Conservation (phyloP, 2,797 vertebrate species). For the Gymnodraco acuticeps region DNA sequence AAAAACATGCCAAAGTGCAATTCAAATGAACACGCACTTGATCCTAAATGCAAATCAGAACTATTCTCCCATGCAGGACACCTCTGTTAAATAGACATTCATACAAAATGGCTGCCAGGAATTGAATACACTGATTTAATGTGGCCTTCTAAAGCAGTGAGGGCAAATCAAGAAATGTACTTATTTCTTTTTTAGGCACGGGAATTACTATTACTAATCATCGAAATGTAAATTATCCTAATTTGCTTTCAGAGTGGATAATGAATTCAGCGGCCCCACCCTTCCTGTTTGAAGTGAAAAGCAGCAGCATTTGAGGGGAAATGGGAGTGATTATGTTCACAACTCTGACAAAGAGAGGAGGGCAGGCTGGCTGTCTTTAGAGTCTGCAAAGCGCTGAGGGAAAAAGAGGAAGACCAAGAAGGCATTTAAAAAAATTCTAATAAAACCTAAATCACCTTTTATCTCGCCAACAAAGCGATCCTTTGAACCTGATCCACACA, state of each 20-base stretch:
- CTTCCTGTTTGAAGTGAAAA: slow-evolving; percentile 65
- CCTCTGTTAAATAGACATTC: slow-evolving; percentile 51
- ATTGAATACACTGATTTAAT: slow-evolving; percentile 61
- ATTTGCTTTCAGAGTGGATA: slow-evolving; percentile 66
- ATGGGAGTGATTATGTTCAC: slow-evolving; percentile 71
- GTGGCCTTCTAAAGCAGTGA: slow-evolving; percentile 40
- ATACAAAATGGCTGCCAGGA: slow-evolving; percentile 72
- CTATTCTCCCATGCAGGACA: slow-evolving; percentile 46
- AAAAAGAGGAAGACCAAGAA: slow-evolving; percentile 11
- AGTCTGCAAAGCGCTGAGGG: slow-evolving; percentile 11
- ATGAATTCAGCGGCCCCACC: slow-evolving; percentile 70
- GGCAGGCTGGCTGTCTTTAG: slow-evolving; percentile 35
- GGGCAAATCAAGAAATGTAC: slow-evolving; percentile 43
- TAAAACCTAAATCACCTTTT: slow-evolving; percentile 22
- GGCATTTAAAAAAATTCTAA: slow-evolving; percentile 26
- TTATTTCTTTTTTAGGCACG: slow-evolving; percentile 17
- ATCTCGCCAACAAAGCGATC: neutral
- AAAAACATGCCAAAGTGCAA: slow-evolving; percentile 15
- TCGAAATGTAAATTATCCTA: slow-evolving; percentile 67
- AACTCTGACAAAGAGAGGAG: slow-evolving; percentile 62
- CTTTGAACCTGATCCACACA: neutral
- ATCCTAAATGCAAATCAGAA: slow-evolving; percentile 58
- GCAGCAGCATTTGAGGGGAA: slow-evolving; percentile 67
- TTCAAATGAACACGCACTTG: slow-evolving; percentile 29
- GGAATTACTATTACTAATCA: slow-evolving; percentile 72